Conservation (phyloP, 2,888 invertebrate genomes). For the Amiota mariae region DNA sequence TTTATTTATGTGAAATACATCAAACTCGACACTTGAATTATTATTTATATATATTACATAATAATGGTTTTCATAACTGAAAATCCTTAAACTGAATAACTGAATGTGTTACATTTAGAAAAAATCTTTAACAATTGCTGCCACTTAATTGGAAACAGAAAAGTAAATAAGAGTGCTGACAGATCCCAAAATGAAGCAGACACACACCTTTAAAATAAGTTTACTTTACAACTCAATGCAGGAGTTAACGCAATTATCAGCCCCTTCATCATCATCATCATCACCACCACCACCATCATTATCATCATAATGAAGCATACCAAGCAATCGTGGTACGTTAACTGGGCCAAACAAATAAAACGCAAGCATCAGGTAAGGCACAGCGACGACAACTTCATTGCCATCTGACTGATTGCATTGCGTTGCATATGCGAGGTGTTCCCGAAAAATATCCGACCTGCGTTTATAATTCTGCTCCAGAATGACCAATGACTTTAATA, state of each 20-base stretch:
- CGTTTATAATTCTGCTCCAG: too few relatives aligned
- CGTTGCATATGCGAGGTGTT: too few relatives aligned
- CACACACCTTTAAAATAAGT: constrained; percentile 4
- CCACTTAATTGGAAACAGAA: background rate
- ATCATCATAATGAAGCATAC: background rate
- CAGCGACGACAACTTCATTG: constrained; percentile 50
- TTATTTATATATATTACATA: too few relatives aligned
- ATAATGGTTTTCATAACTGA: too few relatives aligned
- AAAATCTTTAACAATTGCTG: background rate
- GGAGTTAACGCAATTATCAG: background rate
- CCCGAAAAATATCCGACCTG: too few relatives aligned
- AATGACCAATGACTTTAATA: constrained; percentile 9
- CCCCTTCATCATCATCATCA: background rate
- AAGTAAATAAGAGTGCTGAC: background rate
- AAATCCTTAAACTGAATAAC: too few relatives aligned
- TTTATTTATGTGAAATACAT: too few relatives aligned
- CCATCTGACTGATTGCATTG: constrained; percentile 47
- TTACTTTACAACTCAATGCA: background rate
- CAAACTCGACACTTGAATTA: too few relatives aligned
- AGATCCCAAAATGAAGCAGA: background rate
- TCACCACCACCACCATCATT: background rate
- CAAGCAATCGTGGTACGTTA: constrained; percentile 47
- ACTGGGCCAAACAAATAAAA: constrained; percentile 65
- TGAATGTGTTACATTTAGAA: too few relatives aligned
- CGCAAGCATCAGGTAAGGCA: constrained; percentile 39